Base-by-base conservation (phyloP, 2,888 invertebrate species). In the Cloeon dipterum region DNA sequence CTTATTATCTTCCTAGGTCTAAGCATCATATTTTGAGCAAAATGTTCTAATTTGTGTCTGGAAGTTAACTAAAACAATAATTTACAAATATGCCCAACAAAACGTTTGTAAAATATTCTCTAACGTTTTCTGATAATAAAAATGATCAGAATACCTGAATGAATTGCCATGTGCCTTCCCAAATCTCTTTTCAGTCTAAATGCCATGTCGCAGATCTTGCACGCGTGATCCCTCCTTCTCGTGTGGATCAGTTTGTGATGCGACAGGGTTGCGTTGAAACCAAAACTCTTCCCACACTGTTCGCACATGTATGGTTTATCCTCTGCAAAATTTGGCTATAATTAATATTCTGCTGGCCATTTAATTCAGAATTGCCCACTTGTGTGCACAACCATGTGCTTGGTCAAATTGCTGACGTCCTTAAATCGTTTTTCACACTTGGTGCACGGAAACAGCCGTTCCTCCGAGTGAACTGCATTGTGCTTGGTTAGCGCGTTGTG, bases 111-210 rank as follows among this genome's bases (percentile, higher is more conserved):
- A n/a, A n/a, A n/a, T n/a, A n/a, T n/a, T n/a, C n/a, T n/a, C n/a
- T n/a, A n/a, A n/a, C n/a, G n/a, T n/a, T n/a, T n/a, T n/a, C n/a
- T n/a, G n/a, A n/a, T n/a, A n/a, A n/a, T n/a, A n/a, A n/a, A n/a
- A n/a, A n/a, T n/a, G n/a, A n/a, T n/a, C n/a, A n/a, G n/a, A n/a
- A n/a, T 58, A 76, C 76, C 71, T 29, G 66, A 59, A 52, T 79
- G 79, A 32, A 70, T 70, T 35, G 69, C 65, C 29, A 63, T 58
- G 49, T 82, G 82, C 1, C 82, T 57, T 34, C 68, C 60, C 49
- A 78, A 61, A 49, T 77, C 74, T 50, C 73, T 72, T 35, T 62
- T 58, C 49, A 73, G 69, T 43, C 66, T 64, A 57, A 78, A 81
- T 16, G 66, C 56, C 50, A 71, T 72, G 14, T 61, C 57, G 45